Percentiles rank a stretch among this genome's conserved stretches.
These are phyloP conservation scores for Psilopsiagon aurifrons DNA, from an alignment of 2,113 vertebrate species.

Conservation along the genomic window DNA sequence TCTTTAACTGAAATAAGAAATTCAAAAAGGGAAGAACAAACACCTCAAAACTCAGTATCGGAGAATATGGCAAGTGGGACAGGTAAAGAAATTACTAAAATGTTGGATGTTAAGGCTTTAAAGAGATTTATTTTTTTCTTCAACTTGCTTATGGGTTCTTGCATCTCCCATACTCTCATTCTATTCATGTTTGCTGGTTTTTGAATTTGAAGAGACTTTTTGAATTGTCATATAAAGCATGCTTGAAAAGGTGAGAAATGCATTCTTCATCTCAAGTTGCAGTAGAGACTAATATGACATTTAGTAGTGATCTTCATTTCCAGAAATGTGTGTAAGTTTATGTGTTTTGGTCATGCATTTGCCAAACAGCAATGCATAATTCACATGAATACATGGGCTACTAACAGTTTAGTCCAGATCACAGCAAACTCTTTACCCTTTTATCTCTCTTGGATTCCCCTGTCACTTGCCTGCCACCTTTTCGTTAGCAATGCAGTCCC, in stretches of 20 bases:
- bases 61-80: not conserved
- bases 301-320: not conserved
- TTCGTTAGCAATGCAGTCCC: not conserved
- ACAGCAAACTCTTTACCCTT: not conserved
- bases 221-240: not conserved
- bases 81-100: slow-evolving; percentile 60
- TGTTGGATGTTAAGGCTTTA: not conserved
- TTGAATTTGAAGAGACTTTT: not conserved
- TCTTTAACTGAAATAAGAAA: not conserved
- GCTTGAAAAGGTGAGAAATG: not conserved
- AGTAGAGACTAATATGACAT: not conserved
- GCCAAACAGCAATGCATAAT: not conserved
- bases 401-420: not conserved
- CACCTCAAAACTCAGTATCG: not conserved
- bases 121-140: not conserved
- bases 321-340: accelerated
- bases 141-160: not conserved
- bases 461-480: not conserved
- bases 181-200: not conserved
- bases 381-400: not conserved
- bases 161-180: not conserved
- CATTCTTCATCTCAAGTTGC: not conserved
- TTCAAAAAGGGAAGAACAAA: not conserved
- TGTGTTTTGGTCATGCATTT: not conserved
- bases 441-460: not conserved